A percentile compares a stretch with the other conserved stretches of the same genome.
These are phyloP conservation scores for Tyria jacobaeae DNA, from an alignment of 2,888 invertebrate genomes.

Conservation along the genomic window DNA sequence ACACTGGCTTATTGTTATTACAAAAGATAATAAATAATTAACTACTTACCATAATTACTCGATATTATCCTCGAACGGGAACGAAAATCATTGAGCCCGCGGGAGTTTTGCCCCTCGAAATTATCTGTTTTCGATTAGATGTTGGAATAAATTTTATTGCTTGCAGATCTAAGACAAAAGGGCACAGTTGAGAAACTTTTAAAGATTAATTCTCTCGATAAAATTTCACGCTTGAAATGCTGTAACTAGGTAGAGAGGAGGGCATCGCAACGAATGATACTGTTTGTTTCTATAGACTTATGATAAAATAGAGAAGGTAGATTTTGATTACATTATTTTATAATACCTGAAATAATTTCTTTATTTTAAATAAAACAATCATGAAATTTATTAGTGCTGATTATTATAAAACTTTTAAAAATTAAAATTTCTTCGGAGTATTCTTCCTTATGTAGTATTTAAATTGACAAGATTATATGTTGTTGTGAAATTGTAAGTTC, in stretches of 20 bases:
- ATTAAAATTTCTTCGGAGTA: no score
- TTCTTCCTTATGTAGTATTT: no score
- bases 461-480: no score
- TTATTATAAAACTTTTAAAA: no score
- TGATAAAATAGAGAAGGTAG: slow-evolving; percentile 40
- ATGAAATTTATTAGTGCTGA: no score
- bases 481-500: no score
- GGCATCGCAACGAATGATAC: slow-evolving; percentile 67
- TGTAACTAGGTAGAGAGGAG: slow-evolving; percentile 70
- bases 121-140: slow-evolving; percentile 78
- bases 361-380: no score
- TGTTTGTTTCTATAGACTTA: slow-evolving; percentile 59
- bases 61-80: slow-evolving; percentile 53
- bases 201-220: slow-evolving; percentile 84
- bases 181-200: slow-evolving; percentile 72
- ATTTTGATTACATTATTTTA: slow-evolving; percentile 17
- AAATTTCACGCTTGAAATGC: slow-evolving; percentile 81
- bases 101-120: slow-evolving; percentile 60
- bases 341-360: neutral
- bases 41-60: slow-evolving; percentile 48
- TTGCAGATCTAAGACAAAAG: slow-evolving; percentile 77
- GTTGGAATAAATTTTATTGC: slow-evolving; percentile 77
- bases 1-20: neutral
- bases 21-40: slow-evolving; percentile 38
- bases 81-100: slow-evolving; percentile 58